These are phyloP conservation scores for Dasysyrphus albostriatus DNA, from an alignment of 2,888 invertebrate genomes.

Conservation along the genomic window DNA sequence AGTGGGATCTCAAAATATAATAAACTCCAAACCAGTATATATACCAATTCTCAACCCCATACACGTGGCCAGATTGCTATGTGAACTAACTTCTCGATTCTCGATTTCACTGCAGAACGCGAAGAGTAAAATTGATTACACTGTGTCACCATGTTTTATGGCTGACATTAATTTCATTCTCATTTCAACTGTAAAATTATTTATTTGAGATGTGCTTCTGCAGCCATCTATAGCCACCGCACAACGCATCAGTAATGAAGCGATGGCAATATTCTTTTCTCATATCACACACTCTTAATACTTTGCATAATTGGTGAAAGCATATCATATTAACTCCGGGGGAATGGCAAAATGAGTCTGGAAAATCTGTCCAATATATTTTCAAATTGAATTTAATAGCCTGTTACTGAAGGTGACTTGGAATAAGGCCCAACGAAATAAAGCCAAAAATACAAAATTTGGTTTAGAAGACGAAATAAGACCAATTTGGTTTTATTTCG, in stretches of 20 bases:
- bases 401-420: no score
- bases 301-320: conserved; percentile 26
- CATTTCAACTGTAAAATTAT: conserved; percentile 59
- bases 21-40: background rate
- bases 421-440: no score
- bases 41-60: background rate
- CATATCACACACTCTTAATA: conserved; percentile 11
- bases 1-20: conserved; percentile 30
- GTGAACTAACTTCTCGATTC: conserved; percentile 44
- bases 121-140: conserved; percentile 51
- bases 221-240: background rate
- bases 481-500: no score
- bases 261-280: background rate
- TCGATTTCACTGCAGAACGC: conserved; percentile 33
- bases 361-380: background rate
- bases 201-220: conserved; percentile 24
- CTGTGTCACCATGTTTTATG: conserved; percentile 68
- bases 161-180: conserved; percentile 63
- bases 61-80: conserved; percentile 26
- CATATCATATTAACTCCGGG: conserved; percentile 4
- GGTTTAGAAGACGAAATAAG: no score
- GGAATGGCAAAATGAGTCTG: background rate
- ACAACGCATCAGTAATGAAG: background rate
- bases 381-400: background rate
- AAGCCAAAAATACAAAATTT: no score